A percentile compares a stretch with the other conserved stretches of the same genome.
These are phyloP conservation scores for Crotalus tigris DNA, from an alignment of 2,113 vertebrate genomes.

Conservation along the genomic window DNA sequence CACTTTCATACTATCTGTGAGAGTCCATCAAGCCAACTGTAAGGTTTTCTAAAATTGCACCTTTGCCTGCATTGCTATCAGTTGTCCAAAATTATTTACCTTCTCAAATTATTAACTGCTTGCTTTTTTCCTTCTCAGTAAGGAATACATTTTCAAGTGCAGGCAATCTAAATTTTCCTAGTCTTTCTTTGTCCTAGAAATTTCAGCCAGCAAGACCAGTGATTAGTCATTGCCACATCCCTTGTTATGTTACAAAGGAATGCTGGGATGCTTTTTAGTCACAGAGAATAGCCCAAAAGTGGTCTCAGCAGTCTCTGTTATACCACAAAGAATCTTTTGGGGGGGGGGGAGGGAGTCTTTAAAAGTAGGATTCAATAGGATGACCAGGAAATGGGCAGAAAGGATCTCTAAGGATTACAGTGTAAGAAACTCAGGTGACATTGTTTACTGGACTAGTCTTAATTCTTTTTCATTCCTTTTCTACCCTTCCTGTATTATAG, in stretches of 20 bases:
- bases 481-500: neutral
- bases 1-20: neutral
- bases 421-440: neutral
- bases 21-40: neutral
- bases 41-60: neutral
- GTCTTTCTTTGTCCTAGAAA: neutral
- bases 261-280: neutral
- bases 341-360: neutral
- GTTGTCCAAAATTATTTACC: neutral
- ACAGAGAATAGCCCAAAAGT: fast-evolving
- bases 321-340: neutral
- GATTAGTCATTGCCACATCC: neutral
- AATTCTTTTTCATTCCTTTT: neutral
- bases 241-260: neutral
- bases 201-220: neutral
- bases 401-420: neutral
- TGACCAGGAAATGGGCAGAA: neutral
- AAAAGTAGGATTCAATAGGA: neutral
- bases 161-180: neutral
- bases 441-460: neutral
- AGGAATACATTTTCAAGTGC: neutral
- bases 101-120: neutral
- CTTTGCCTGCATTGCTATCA: neutral
- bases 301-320: neutral
- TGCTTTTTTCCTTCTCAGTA: neutral